Base-by-base conservation (phyloP, 1,140 invertebrate species). In the Pogonus chalceus region DNA sequence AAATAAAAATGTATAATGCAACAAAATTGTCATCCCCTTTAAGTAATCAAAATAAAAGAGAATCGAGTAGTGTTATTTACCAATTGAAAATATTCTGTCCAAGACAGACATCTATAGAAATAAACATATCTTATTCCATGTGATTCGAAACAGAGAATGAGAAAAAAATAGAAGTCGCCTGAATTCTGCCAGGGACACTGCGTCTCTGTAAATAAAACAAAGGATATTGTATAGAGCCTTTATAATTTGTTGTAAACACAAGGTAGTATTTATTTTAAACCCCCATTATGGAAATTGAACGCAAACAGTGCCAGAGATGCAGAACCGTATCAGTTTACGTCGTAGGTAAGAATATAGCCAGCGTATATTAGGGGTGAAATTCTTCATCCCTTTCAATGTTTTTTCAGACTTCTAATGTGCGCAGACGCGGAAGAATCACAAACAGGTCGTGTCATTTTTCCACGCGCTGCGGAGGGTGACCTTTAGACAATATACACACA, bases 231-330 rank as follows among this genome's bases (percentile, higher is more conserved):
- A 18, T 7, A 4, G 18, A 18, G 37, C 37, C 37, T 43, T 10
- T 4, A 43, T 43, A 43, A 43, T 43, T 43, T 43, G 37, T 43
- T 43, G 37, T 18, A 43, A 43, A 43, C 37, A 43, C 18, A 43
- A 43, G 37, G 7, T 43, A 18, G 37, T 43, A 43, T 43, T 43
- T 43, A 43, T 43, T 43, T 43, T 43, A 43, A 43, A 43, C 37
- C 37, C 37, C 37, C 37, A 43, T 43, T 43, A 43, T 43, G 37
- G 37, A 43, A 43, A 43, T 43, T 43, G 37, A 43, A 43, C 7
- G 37, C 18, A 43, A 43, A 43, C 37, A 43, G 14, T 43, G 37
- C 18, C 37, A 12, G 9, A 43, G 9, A 4, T 43, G 26, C 14
- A 4, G 26, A 31, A 4, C 26, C 14, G 26, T 43, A 43, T 16